Evolutionary conservation across 1,140 invertebrate species (phyloP), one percentile per base, ranked within the genome.

Genomic region (Penaeus japonicus): DNA sequence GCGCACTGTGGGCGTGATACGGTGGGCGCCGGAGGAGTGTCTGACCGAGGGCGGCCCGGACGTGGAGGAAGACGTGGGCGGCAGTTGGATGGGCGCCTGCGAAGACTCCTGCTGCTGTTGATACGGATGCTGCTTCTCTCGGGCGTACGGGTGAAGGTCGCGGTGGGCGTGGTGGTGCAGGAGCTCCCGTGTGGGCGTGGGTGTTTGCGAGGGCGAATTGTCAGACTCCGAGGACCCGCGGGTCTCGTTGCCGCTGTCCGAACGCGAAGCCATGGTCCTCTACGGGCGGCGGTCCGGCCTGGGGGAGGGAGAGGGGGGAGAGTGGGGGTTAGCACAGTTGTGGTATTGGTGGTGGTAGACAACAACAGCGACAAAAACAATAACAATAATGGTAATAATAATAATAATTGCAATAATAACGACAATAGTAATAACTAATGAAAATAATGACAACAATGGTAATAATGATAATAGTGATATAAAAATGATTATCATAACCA

Each of bases 161-260:
- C 27, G 24, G 59, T 32, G 35, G 84, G 27, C 20, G 27, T 73
- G 15, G n/a, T 75, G 75, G 39, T 22, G 75, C 39, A 22, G 75
- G 32, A 73, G 62, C 57, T 82, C 75, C 35, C 55, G 79, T 54
- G 77, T 84, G 83, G 83, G 89, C 10, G 87, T 84, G 81, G 75
- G 82, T 12, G 87, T 84, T 65, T 57, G 82, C 20, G 90, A 87
- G 30, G 90, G 87, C 57, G 90, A 89, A 73, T 89, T 89, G 84
- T 90, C 90, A 65, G 90, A 90, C 84, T 90, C 90, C 27, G 90
- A 90, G 57, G 90, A 90, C 84, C 90, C 90, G 27, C 90, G 84
- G 62, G 90, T 90, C 75, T 90, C 90, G 89, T 90, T 90, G 54
- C 90, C 90, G 62, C 90, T 90, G 84, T 90, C 90, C 24, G 90